These are phyloP conservation scores for Rhinolophus ferrumequinum DNA, from an alignment of 2,113 vertebrate species.

Conservation along the genomic window DNA sequence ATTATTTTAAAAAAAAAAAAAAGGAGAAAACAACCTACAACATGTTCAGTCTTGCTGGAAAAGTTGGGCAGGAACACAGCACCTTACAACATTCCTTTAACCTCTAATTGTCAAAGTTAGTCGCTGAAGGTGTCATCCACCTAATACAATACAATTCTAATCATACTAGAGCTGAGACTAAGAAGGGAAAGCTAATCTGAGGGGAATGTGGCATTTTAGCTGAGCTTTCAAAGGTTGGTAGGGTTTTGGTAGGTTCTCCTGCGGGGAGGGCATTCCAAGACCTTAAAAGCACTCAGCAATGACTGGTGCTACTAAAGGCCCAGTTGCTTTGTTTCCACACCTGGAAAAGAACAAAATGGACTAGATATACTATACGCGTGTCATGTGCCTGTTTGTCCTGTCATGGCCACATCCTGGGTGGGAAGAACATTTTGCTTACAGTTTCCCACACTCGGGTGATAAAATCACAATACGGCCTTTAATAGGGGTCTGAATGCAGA, in stretches of 20 bases:
- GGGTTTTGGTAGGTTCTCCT: neutral
- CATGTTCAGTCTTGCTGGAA: neutral
- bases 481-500: neutral
- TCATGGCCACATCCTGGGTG: neutral
- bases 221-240: neutral
- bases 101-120: neutral
- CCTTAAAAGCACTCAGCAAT: neutral
- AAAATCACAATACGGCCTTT: neutral
- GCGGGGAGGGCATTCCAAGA: neutral
- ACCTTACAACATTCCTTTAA: neutral
- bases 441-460: neutral
- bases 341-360: neutral
- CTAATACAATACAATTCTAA: neutral
- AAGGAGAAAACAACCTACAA: neutral
- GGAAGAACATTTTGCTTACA: neutral
- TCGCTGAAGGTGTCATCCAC: neutral
- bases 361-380: fast-evolving
- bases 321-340: neutral
- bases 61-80: neutral
- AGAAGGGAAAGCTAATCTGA: neutral
- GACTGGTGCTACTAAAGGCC: neutral
- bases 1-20: neutral
- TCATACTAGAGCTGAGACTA: neutral
- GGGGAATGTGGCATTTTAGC: neutral
- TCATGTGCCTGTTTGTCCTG: no score